Conservation (phyloP, 2,888 invertebrate genomes). For the Acanthosepion lycidas region DNA sequence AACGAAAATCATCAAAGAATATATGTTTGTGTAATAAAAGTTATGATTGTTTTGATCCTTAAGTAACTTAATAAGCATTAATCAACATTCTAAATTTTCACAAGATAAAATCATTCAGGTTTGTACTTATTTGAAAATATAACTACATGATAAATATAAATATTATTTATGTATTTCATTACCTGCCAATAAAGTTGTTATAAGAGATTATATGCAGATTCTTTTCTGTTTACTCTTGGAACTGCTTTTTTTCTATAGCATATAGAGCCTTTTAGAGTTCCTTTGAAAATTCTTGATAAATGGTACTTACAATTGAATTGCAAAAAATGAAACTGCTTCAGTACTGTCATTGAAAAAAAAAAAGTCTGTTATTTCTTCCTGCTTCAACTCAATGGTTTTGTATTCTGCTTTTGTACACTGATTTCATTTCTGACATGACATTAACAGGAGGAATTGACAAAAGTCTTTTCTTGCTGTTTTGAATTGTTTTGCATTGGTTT, state of each 20-base stretch:
- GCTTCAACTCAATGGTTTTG: neutral
- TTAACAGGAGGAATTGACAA: neutral
- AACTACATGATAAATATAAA: neutral
- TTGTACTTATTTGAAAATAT: neutral
- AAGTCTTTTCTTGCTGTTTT: constrained; percentile 8
- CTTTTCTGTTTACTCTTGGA: neutral
- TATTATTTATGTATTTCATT: neutral
- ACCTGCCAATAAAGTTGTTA: too few species aligned
- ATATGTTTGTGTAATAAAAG: too few species aligned
- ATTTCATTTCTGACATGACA: neutral
- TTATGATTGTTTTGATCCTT: too few species aligned
- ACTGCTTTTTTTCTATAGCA: neutral
- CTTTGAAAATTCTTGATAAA: neutral
- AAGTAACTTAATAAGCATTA: too few species aligned
- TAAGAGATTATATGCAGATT: too few species aligned
- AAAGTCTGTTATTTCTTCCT: neutral
- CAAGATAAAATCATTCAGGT: too few species aligned
- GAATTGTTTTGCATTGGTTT: neutral
- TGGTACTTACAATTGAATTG: neutral
- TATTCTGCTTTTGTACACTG: neutral
- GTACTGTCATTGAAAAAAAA: neutral
- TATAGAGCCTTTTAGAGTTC: neutral
- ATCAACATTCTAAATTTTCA: too few species aligned
- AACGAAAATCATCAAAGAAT: too few species aligned
- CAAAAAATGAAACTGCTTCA: neutral